Percentiles rank a stretch among this genome's conserved stretches.
Evolutionary conservation across 2,113 vertebrate genomes (phyloP).

Genomic region (Buteo buteo): DNA sequence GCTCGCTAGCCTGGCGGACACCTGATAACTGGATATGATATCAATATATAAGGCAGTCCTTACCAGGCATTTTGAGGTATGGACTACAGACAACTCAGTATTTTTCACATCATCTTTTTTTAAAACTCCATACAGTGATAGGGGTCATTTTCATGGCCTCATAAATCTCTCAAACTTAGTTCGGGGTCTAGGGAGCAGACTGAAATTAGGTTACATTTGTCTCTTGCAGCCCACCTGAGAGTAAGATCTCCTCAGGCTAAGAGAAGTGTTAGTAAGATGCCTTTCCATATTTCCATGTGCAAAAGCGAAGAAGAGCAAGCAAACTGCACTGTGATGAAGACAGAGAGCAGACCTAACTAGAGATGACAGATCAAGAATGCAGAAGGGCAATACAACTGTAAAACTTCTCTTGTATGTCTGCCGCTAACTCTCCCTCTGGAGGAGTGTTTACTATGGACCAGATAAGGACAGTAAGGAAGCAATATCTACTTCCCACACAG

Average conservation of each 20-base stretch:
- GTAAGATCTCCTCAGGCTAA: background rate
- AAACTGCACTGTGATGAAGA: fast-evolving
- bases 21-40: background rate
- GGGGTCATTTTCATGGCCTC: background rate
- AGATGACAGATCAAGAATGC: background rate
- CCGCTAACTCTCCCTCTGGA: background rate
- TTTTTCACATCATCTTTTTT: background rate
- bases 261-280: background rate
- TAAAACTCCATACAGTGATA: background rate
- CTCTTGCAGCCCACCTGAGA: background rate
- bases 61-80: background rate
- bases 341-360: too few relatives aligned
- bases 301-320: background rate
- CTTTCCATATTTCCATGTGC: background rate
- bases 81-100: background rate
- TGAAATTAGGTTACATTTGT: background rate
- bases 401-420: fast-evolving
- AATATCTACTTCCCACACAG: fast-evolving
- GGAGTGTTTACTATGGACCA: background rate
- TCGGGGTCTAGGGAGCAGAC: background rate
- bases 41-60: background rate
- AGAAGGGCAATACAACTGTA: background rate
- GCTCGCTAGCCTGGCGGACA: background rate
- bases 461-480: background rate
- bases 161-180: background rate